Evolutionary conservation across 2,113 vertebrate species (phyloP).

Genomic region (Pogonocichla stellata): DNA sequence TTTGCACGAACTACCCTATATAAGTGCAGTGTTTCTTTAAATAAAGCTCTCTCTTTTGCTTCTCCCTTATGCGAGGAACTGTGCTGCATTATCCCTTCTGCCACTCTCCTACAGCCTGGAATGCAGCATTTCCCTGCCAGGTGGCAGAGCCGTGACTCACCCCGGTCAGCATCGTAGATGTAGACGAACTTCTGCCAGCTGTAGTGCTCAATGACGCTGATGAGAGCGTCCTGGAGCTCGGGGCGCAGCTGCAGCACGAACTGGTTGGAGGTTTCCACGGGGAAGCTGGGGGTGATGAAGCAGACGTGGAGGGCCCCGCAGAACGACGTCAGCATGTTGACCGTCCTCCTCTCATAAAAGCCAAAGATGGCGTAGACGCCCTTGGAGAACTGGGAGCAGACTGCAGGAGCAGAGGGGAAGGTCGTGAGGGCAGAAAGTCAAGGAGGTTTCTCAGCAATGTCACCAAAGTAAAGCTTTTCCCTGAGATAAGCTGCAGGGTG

Average conservation of each 20-base stretch:
- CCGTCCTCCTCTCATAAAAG: constrained; percentile 93
- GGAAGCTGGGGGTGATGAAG: constrained; percentile 97
- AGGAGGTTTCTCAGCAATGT: neutral
- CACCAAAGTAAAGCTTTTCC: neutral
- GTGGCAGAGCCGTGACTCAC: constrained; percentile 65
- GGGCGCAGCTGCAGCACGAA: constrained; percentile 98
- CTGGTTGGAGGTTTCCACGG: constrained; percentile 95
- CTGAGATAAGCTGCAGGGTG: neutral
- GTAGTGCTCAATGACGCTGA: constrained; percentile 94
- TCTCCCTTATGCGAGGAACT: too few relatives aligned
- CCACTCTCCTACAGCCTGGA: too few relatives aligned
- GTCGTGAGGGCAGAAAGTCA: neutral
- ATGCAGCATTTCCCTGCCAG: too few relatives aligned
- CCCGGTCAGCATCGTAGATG: constrained; percentile 96
- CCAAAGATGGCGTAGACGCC: constrained; percentile 99
- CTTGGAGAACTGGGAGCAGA: constrained; percentile 98
- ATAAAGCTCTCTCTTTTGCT: too few relatives aligned
- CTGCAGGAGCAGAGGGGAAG: constrained; percentile 67
- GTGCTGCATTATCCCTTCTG: too few relatives aligned
- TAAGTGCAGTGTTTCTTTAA: too few relatives aligned
- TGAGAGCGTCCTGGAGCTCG: constrained; percentile 93
- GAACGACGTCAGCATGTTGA: constrained; percentile 99
- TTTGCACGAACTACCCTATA: too few relatives aligned
- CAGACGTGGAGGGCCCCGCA: constrained; percentile 97
- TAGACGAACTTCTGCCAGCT: constrained; percentile 97